Conservation (phyloP, 2,113 vertebrate genomes). For the Notothenia rossii region DNA sequence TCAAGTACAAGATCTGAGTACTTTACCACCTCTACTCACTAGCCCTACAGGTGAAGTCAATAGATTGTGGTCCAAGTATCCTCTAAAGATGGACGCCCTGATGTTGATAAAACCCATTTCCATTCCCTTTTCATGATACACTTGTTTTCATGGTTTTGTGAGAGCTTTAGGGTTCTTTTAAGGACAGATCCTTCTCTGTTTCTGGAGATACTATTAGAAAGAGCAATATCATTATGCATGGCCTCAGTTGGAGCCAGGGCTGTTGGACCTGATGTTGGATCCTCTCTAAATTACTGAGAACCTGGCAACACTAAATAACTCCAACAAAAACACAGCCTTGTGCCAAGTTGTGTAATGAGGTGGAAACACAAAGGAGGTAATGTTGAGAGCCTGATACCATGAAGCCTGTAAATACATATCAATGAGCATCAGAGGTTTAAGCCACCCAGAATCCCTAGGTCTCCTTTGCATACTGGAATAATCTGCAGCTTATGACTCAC, state of each 20-base stretch:
- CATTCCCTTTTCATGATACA: not conserved
- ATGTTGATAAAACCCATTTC: not conserved
- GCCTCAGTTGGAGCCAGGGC: not conserved
- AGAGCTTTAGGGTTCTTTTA: constrained; percentile 9
- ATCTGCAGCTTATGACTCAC: not conserved
- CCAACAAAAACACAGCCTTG: not conserved
- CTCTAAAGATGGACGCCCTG: no score
- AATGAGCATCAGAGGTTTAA: not conserved
- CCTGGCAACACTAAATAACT: not conserved
- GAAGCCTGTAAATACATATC: not conserved
- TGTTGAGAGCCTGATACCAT: not conserved
- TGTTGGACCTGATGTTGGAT: constrained; percentile 5
- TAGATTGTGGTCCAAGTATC: no score
- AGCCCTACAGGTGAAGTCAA: no score
- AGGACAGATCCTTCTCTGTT: constrained; percentile 34
- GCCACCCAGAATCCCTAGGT: not conserved
- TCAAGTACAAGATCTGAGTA: no score
- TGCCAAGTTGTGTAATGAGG: not conserved
- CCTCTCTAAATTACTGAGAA: constrained; percentile 7
- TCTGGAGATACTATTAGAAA: constrained; percentile 10
- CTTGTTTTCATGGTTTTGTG: constrained; percentile 2
- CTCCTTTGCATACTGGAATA: no score
- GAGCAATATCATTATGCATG: not conserved
- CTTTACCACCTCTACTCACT: no score
- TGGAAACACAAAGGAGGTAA: not conserved